Conservation (phyloP, 2,113 vertebrate genomes). For the Hassar affinis region DNA sequence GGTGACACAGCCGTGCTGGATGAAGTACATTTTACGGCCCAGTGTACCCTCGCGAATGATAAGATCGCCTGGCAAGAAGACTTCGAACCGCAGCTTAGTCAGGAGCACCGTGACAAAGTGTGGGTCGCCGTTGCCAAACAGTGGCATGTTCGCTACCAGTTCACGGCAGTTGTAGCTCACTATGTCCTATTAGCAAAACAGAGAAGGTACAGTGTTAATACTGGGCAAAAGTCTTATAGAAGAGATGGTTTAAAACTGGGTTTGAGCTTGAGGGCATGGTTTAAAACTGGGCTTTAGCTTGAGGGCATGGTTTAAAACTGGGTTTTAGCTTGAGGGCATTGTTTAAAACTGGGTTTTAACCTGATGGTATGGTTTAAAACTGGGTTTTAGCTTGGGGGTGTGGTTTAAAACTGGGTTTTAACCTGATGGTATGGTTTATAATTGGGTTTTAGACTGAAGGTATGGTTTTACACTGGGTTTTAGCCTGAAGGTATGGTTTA, state of each 20-base stretch:
- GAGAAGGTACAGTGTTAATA: neutral
- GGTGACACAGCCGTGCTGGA: slow-evolving; percentile 90
- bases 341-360: too few species aligned
- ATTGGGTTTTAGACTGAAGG: too few species aligned
- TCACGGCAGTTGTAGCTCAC: slow-evolving; percentile 96
- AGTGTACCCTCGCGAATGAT: slow-evolving; percentile 91
- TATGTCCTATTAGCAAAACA: slow-evolving; percentile 80
- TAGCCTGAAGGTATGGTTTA: too few species aligned
- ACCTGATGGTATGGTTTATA: too few species aligned
- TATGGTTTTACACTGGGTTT: too few species aligned
- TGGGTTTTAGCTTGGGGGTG: neutral
- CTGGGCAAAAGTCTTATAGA: too few species aligned
- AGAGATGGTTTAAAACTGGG: too few species aligned
- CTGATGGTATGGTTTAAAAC: neutral
- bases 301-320: too few species aligned
- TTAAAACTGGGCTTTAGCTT: too few species aligned
- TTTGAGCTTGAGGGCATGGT: too few species aligned
- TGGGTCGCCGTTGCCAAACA: slow-evolving; percentile 94
- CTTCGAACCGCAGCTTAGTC: slow-evolving; percentile 90
- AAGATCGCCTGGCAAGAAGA: slow-evolving; percentile 90
- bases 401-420: too few species aligned
- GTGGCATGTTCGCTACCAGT: slow-evolving; percentile 93
- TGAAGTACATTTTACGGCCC: slow-evolving; percentile 98
- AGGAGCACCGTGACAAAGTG: slow-evolving; percentile 96
- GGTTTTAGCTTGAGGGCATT: too few species aligned